phyloP scores from a whole-genome alignment of 1,140 invertebrate genomes.

The Manduca sexta region DNA sequence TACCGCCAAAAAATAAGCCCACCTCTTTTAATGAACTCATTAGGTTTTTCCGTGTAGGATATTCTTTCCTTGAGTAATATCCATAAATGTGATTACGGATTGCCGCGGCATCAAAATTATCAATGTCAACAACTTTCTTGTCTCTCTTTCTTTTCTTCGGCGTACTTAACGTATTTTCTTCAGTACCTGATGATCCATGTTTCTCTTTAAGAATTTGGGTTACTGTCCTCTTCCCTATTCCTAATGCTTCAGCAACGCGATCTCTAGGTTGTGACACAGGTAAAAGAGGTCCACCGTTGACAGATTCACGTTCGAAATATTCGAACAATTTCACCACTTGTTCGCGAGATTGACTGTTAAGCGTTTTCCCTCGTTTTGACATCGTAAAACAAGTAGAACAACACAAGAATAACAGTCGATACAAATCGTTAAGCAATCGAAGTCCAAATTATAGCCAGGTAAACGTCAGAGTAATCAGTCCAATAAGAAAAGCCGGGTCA shows the following conservation, averaged over 20 bases:
- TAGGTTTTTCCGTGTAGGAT: not conserved
- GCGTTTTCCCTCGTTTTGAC: too few relatives aligned
- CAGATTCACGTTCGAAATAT: too few relatives aligned
- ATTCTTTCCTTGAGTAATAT: slow-evolving; percentile 13
- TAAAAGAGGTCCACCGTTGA: too few relatives aligned
- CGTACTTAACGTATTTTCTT: slow-evolving; percentile 10
- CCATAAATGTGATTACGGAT: slow-evolving; percentile 12
- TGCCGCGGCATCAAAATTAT: slow-evolving; percentile 16
- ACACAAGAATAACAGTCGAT: too few relatives aligned
- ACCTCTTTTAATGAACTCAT: slow-evolving; percentile 5
- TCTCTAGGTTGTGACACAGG: too few relatives aligned
- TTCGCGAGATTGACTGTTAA: too few relatives aligned
- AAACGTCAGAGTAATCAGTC: too few relatives aligned
- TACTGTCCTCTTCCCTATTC: slow-evolving; percentile 7
- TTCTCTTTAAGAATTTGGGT: slow-evolving; percentile 12
- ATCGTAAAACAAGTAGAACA: too few relatives aligned
- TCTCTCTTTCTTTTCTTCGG: slow-evolving; percentile 4
- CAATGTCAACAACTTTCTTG: slow-evolving; percentile 9
- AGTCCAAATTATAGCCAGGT: too few relatives aligned
- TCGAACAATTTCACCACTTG: too few relatives aligned
- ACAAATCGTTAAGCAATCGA: too few relatives aligned
- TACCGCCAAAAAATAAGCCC: slow-evolving; percentile 6
- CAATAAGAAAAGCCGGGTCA: too few relatives aligned
- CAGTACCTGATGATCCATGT: slow-evolving; percentile 5
- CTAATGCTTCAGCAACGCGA: slow-evolving; percentile 4